Evolutionary conservation across 2,113 vertebrate species (phyloP), one percentile per base, ranked within the genome.

Genomic region (Ceuthmochares aereus): DNA sequence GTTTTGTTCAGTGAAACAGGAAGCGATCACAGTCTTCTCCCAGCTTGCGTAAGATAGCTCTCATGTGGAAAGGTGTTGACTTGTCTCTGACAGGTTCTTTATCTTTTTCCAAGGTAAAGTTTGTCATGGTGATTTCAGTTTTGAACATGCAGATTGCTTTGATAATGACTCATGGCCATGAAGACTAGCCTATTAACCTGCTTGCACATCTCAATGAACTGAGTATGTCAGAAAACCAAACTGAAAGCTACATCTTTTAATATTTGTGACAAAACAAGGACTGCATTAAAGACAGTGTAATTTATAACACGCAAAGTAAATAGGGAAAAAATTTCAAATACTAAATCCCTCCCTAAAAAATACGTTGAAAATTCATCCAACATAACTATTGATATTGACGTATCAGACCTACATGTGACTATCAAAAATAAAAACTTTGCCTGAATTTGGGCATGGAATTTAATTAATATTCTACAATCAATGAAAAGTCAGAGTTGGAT

Each of bases 221-320:
- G 54, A 43, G 14, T 25, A 70, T 22, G 52, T 74, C 51, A 70
- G 55, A 42, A 75, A 51, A 54, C 18, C 2, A 19, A 75, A 74
- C 19, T 42, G 32, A 86, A 94, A 92, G 32, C 43, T 58, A 40
- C 42, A 42, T 11, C 29, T 96, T 79, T 85, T 87, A 92, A 77
- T 68, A 75, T 47, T 87, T 74, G n/a, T 69, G 63, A 94, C 42
- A 89, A 96, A 90, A 94, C 92, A 96, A 96, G 89, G 94, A 82
- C 67, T 62, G 34, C 3, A 7, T 90, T 89, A 92, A 94, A 94
- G 42, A 40, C 21, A 78, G 5, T 7, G 40, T 16, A 23, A 75
- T 73, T 82, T 54, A 37, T 45, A 87, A 85, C 79, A 4, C 27
- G 81, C 8, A 75, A 69, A 80, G 14, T 10, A 77, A 85, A 67